Base-by-base conservation (phyloP, 2,113 vertebrate genomes). In the Guaruba guarouba region DNA sequence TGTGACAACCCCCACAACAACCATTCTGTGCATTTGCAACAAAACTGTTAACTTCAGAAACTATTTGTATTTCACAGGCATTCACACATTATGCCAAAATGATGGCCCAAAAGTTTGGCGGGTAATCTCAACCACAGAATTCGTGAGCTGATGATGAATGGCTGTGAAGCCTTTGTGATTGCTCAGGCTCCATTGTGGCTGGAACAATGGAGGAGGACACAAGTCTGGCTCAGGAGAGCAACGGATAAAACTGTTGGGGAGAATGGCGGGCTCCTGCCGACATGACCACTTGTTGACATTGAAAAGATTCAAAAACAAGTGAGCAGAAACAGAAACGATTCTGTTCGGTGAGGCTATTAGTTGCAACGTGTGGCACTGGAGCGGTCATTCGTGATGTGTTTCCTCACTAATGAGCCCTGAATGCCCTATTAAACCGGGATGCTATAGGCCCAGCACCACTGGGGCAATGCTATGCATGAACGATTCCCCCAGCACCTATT, bases 111-210 rank as follows among this genome's bases (percentile, higher is more conserved):
- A 81, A 86, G 96, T 98, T 98, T 98, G 98, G 98, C 95, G 97
- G 97, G 97, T 96, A 96, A 82, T 91, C 93, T 98, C 96, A 95
- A 95, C 90, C 90, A 88, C 90, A 74, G 95, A 93, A 98, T 97
- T 62, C 37, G 94, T 93, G 97, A 98, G 97, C 98, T 99, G 99
- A 99, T 97, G 98, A 98, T 99, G 99, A 99, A 98, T 98, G 98
- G 99, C 99, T 99, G 98, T 99, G 99, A 99, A 98, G 98, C 97
- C 98, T 98, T 99, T 99, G 99, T 99, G 98, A 98, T 99, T 99
- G 99, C 98, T 99, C 99, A 99, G 98, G 98, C 98, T 97, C 96
- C 98, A 98, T 98, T 99, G 97, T 98, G 95, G 96, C 86, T 78
- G 76, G 98, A 98, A 99, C 99, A 99, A 99, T 99, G 98, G 98